phyloP scores from a whole-genome alignment of 2,888 invertebrate species.

The Drosophila paranaensis region DNA sequence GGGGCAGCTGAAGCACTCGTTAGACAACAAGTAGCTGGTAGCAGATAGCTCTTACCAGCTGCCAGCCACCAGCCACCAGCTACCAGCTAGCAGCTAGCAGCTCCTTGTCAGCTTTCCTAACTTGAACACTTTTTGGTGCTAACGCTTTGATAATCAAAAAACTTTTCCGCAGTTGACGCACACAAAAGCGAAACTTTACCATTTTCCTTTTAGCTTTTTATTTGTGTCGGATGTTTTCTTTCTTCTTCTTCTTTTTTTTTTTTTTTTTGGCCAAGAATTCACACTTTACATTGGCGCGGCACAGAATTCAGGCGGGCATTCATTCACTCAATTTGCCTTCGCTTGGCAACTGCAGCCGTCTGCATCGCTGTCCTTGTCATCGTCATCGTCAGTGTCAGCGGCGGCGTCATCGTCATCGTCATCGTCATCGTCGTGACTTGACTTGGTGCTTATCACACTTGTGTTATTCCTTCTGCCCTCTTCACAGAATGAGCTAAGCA shows the following conservation, averaged over 20 bases:
- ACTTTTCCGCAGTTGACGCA: slow-evolving; percentile 73
- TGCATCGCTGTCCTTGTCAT: slow-evolving; percentile 13
- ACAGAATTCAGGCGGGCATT: slow-evolving; percentile 65
- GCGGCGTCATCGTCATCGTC: slow-evolving; percentile 25
- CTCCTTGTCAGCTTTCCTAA: slow-evolving; percentile 52
- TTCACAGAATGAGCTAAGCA: slow-evolving; percentile 94
- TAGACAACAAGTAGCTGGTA: slow-evolving; percentile 70
- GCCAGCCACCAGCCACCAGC: neutral
- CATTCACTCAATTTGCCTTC: slow-evolving; percentile 80
- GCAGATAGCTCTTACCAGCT: slow-evolving; percentile 33
- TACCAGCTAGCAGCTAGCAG: neutral
- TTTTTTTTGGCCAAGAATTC: slow-evolving; percentile 57
- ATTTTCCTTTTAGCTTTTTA: slow-evolving; percentile 41
- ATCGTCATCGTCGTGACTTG: slow-evolving; percentile 6
- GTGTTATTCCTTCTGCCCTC: slow-evolving; percentile 24
- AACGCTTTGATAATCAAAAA: slow-evolving; percentile 80
- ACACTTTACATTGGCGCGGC: slow-evolving; percentile 60
- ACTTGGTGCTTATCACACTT: slow-evolving; percentile 70
- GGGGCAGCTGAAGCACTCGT: slow-evolving; percentile 52
- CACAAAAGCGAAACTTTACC: slow-evolving; percentile 74
- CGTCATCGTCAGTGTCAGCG: slow-evolving; percentile 14
- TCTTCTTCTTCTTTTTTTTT: neutral
- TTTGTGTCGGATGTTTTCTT: slow-evolving; percentile 10
- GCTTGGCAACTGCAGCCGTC: slow-evolving; percentile 58
- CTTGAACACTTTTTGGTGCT: slow-evolving; percentile 76